Evolutionary conservation across 2,888 invertebrate genomes (phyloP).

Genomic region (Megamerina dolium): DNA sequence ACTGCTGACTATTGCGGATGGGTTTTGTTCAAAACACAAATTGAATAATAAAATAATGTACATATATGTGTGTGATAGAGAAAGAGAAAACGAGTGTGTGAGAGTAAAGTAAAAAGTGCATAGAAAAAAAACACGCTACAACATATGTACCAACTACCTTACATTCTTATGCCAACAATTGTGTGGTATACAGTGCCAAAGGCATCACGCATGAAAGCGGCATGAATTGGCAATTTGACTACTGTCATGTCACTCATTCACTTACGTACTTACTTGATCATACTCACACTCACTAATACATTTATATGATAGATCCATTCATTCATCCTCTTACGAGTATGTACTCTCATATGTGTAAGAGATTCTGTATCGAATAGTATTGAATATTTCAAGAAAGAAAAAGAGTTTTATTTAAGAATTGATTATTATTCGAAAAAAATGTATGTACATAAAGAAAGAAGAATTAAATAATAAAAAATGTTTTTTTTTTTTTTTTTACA

Average conservation of each 20-base stretch:
- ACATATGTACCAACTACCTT: too few relatives aligned
- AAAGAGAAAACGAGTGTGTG: constrained; percentile 14
- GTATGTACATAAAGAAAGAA: too few relatives aligned
- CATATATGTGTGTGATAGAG: not conserved
- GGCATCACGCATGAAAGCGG: constrained; percentile 29
- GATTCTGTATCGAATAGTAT: too few relatives aligned
- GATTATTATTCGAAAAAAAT: too few relatives aligned
- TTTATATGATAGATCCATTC: too few relatives aligned
- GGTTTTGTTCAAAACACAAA: constrained; percentile 2
- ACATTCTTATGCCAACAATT: too few relatives aligned
- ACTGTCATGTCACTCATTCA: constrained; percentile 34
- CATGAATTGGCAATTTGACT: constrained; percentile 32
- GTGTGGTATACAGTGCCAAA: constrained; percentile 17
- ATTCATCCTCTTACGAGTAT: too few relatives aligned
- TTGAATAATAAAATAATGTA: constrained; percentile 11
- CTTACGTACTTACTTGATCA: constrained; percentile 18
- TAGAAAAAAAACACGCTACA: constrained; percentile 17
- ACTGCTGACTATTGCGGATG: not conserved
- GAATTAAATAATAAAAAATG: too few relatives aligned
- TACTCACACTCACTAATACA: constrained; percentile 4
- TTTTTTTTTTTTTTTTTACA: too few relatives aligned
- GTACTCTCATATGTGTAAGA: too few relatives aligned
- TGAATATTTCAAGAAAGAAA: too few relatives aligned
- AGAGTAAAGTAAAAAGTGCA: constrained; percentile 15
- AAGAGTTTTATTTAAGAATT: too few relatives aligned